Base-by-base conservation (phyloP, 2,888 invertebrate genomes). In the Pterostichus madidus region DNA sequence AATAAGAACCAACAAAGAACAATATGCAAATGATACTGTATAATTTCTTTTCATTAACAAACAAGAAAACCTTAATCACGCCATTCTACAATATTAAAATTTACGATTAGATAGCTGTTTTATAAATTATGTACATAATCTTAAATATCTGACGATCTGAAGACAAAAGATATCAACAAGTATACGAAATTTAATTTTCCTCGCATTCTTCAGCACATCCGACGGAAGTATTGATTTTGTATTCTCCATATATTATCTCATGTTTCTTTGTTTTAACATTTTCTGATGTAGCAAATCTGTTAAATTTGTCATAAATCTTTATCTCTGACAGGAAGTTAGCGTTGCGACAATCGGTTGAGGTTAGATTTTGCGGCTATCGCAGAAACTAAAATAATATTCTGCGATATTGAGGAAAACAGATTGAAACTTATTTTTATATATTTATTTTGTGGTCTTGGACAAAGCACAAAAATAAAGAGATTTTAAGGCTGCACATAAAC, bases 11-110 rank as follows among this genome's bases (percentile, higher is more conserved):
- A 61, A 64, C 39, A 39, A 35, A 64, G 35, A 13, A 15, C 35
- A 71, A 11, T 71, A 71, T 71, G 68, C 44, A 71, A 71, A 71
- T 71, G 39, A 44, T 10, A 39, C 10, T 71, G 68, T 44, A 71
- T 71, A 71, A 71, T 44, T 71, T 46, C 44, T 46, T 71, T 71
- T 71, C 44, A 46, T 71, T 44, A 71, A 17, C 68, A 44, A 24
- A 17, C 56, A 56, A 49, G 17, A 11, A 7, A 44, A 17, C 68
- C 17, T 15, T 44, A 71, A 46, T 71, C 8, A 71, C 68, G 15
- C 15, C 44, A 17, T 39, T 71, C 15, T 44, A 8, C 39, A 44
- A 44, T 71, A 71, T 71, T 17, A 71, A 71, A 39, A 44, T 71
- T 44, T 44, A 44, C 8, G 61, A 31, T 32, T 61, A 17, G 8